Evolutionary conservation across 92 coral and sea anemone genomes (phyloP).

Genomic region (Porites rus): DNA sequence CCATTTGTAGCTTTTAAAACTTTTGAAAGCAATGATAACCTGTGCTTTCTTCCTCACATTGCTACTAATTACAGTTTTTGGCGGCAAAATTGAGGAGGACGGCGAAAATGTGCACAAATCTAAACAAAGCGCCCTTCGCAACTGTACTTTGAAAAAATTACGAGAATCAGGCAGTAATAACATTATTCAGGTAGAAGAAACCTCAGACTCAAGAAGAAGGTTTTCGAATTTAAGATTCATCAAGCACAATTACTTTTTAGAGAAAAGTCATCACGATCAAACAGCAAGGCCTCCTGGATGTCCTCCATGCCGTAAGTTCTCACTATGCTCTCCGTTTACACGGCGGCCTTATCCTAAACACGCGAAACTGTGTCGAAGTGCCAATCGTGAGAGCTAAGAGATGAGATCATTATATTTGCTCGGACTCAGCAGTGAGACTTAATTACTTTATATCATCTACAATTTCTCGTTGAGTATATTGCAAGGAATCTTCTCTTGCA

Average conservation of each 20-base stretch:
- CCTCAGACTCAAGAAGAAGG: neutral
- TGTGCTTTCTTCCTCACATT: neutral
- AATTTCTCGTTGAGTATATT: neutral
- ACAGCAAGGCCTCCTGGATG: slow-evolving; percentile 32
- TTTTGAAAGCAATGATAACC: neutral
- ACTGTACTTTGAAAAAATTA: neutral
- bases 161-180: neutral
- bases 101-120: neutral
- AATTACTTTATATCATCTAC: no score
- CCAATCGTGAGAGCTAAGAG: no score
- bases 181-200: neutral
- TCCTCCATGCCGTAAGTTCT: slow-evolving; percentile 11
- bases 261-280: neutral
- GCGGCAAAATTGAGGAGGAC: neutral
- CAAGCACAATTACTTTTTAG: slow-evolving; percentile 25
- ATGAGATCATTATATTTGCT: no score
- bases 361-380: no score
- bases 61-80: neutral
- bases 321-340: neutral
- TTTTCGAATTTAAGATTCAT: neutral
- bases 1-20: neutral
- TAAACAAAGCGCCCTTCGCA: neutral
- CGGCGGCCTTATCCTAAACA: no score
- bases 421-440: no score
- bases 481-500: no score